Percentiles rank a stretch among this genome's conserved stretches.
Evolutionary conservation across 2,797 vertebrate species (phyloP).

Genomic region (Neosilurus mollespiculum): DNA sequence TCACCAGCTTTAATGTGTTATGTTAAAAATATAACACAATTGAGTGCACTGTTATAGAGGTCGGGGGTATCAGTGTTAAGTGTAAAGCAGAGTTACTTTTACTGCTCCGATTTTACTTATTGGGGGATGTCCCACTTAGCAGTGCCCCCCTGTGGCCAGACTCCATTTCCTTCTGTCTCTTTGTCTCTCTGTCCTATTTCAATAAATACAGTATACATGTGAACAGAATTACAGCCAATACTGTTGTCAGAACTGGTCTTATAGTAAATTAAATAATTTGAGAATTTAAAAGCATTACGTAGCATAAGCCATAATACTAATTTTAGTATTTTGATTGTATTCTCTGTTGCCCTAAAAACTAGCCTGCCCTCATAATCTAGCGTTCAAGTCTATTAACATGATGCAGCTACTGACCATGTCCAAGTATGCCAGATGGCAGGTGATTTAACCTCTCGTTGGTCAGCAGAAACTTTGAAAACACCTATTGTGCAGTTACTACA

Average conservation of each 20-base stretch:
- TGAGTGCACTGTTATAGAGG: not conserved
- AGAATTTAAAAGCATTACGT: not conserved
- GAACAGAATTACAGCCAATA: not conserved
- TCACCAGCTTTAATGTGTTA: not conserved
- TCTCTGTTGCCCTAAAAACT: not conserved
- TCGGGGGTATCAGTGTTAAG: too few species aligned
- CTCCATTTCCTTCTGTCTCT: too few species aligned
- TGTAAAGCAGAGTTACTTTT: not conserved
- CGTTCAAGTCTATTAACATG: not conserved
- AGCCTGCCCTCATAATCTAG: not conserved
- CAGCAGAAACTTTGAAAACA: constrained; percentile 25
- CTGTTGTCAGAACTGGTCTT: not conserved
- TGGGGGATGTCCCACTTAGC: too few species aligned
- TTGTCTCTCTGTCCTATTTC: too few species aligned
- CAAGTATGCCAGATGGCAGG: not conserved
- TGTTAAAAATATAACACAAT: not conserved
- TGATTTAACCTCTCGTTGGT: constrained; percentile 15
- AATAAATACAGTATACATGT: not conserved
- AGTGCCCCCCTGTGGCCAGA: too few species aligned
- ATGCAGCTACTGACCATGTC: not conserved
- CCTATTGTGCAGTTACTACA: constrained; percentile 4
- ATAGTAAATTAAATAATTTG: not conserved
- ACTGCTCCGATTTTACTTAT: not conserved
- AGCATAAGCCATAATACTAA: not conserved
- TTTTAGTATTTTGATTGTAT: not conserved